These are phyloP conservation scores for Platysternon megacephalum DNA, from an alignment of 2,113 vertebrate species.

Conservation along the genomic window DNA sequence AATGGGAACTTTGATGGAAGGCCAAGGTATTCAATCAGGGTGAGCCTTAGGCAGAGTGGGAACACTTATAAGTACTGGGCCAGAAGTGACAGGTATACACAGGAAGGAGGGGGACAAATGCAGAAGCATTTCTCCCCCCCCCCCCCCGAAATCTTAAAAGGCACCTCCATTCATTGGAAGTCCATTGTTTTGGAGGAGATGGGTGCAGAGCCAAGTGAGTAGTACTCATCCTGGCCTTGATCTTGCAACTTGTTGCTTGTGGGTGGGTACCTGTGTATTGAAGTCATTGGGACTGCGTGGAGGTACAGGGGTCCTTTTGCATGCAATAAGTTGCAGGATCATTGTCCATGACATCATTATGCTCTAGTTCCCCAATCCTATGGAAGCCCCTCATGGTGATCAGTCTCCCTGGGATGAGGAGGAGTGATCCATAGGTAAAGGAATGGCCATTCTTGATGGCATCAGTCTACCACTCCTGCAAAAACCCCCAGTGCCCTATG, in stretches of 20 bases:
- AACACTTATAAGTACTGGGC: background rate
- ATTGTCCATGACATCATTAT: rapidly evolving
- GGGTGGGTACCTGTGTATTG: background rate
- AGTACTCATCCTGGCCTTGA: background rate
- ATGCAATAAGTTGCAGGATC: background rate
- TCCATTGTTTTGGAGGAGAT: background rate
- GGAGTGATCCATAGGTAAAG: background rate
- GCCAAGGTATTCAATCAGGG: background rate
- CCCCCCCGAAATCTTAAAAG: background rate
- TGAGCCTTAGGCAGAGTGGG: background rate
- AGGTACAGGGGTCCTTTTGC: background rate
- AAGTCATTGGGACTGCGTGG: background rate
- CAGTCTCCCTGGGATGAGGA: background rate
- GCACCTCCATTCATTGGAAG: background rate
- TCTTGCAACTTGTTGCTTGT: background rate
- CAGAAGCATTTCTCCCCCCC: background rate
- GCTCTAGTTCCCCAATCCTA: background rate
- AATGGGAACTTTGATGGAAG: background rate
- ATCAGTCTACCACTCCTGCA: background rate
- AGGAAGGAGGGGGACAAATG: background rate
- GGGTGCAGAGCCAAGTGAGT: background rate
- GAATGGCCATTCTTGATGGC: background rate
- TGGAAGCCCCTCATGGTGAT: rapidly evolving
- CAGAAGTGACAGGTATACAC: background rate
- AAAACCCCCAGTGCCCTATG: background rate